phyloP scores from a whole-genome alignment of 1,140 invertebrate species.

The Drosophila ficusphila region DNA sequence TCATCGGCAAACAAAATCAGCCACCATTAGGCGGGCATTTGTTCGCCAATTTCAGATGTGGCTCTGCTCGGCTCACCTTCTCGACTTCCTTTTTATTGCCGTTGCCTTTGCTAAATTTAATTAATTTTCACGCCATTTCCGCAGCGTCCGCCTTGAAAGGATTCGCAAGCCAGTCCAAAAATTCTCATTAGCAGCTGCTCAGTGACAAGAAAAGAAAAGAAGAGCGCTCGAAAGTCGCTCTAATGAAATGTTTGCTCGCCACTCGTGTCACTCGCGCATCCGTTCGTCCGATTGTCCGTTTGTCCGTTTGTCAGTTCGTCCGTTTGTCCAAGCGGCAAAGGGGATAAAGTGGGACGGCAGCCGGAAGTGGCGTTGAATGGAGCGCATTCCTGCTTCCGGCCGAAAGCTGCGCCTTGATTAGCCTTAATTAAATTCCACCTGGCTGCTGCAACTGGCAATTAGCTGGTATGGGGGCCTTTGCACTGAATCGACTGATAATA shows the following conservation, averaged over 20 bases:
- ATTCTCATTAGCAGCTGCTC: conserved; percentile 79
- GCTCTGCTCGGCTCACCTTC: conserved; percentile 11
- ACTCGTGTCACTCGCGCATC: conserved; percentile 78
- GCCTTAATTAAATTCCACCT: conserved; percentile 77
- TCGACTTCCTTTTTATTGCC: conserved; percentile 4
- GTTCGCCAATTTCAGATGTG: conserved; percentile 50
- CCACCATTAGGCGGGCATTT: conserved; percentile 59
- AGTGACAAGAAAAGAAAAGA: conserved; percentile 45
- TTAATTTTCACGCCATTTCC: conserved; percentile 81
- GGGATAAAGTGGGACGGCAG: background rate
- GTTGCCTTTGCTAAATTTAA: conserved; percentile 68
- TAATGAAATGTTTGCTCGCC: conserved; percentile 83
- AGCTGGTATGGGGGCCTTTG: background rate
- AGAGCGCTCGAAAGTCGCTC: conserved; percentile 67
- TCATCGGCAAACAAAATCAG: conserved; percentile 69
- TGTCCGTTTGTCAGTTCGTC: too few relatives aligned
- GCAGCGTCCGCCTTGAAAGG: conserved; percentile 61
- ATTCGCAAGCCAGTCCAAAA: conserved; percentile 65
- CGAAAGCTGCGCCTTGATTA: conserved; percentile 61
- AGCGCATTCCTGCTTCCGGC: conserved; percentile 59
- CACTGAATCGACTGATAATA: conserved; percentile 1
- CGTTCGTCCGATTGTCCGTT: conserved; percentile 58
- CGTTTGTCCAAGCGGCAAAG: conserved; percentile 35
- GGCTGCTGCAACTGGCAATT: conserved; percentile 5
- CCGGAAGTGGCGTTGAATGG: conserved; percentile 54